A percentile compares a stretch with the other conserved stretches of the same genome.
Conservation (phyloP, 2,888 invertebrate genomes). For the Synanthedon vespiformis region DNA sequence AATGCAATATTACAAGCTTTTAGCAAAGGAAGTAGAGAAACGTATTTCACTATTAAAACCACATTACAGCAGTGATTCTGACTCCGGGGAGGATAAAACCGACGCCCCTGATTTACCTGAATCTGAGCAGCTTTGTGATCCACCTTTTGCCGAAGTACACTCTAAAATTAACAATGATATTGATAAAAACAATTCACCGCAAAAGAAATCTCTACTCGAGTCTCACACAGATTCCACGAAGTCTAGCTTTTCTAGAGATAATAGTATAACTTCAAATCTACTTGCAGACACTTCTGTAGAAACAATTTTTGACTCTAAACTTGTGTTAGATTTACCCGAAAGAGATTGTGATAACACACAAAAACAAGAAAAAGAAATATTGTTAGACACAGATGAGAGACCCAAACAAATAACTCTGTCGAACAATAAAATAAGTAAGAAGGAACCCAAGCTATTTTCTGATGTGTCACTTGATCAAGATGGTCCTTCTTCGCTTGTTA, state of each 20-base stretch:
- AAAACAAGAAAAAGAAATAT: constrained; percentile 7
- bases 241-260: constrained; percentile 8
- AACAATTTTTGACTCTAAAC: constrained; percentile 22
- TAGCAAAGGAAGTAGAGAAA: constrained; percentile 76
- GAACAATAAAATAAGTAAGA: constrained; percentile 20
- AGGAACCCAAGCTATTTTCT: constrained; percentile 16
- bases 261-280: constrained; percentile 20
- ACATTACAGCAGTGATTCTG: constrained; percentile 31
- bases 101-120: constrained; percentile 47
- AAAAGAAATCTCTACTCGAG: constrained; percentile 8
- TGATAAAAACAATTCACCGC: constrained; percentile 12
- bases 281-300: constrained; percentile 1
- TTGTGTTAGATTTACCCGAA: constrained; percentile 41
- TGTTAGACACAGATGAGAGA: constrained; percentile 13
- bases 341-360: constrained; percentile 21
- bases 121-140: constrained; percentile 27
- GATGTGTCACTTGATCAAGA: constrained; percentile 24
- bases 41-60: constrained; percentile 57
- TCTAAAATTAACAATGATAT: constrained; percentile 14
- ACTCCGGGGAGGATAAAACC: constrained; percentile 22
- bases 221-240: constrained; percentile 5
- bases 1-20: constrained; percentile 75
- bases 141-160: constrained; percentile 15
- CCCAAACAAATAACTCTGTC: constrained; percentile 5
- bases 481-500: constrained; percentile 33